Base-by-base conservation (phyloP, 2,113 vertebrate genomes). In the Carettochelys insculpta region DNA sequence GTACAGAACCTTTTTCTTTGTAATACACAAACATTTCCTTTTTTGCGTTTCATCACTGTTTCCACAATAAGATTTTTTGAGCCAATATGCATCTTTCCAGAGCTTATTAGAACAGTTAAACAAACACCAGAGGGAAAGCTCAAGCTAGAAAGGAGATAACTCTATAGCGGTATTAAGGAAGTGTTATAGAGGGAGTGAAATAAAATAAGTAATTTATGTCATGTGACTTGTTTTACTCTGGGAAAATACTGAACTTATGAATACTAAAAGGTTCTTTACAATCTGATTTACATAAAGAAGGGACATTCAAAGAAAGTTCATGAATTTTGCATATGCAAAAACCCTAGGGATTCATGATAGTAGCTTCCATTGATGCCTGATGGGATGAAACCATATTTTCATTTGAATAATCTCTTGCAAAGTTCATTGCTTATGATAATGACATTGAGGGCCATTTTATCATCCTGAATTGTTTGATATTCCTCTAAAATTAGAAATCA, bases 11-110 rank as follows among this genome's bases (percentile, higher is more conserved):
- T 97, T 96, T 92, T 95, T 91, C 82, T 87, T 94, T 92, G 85
- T 83, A 93, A 96, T 93, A 97, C 97, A 97, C 94, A 96, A 96
- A 96, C 92, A 65, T 89, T 97, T 94, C 93, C 82, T 86, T 77
- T 90, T 96, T 97, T 96, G 94, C 90, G 86, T 95, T 95, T 97
- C 96, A 92, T 96, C 54, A 47, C 88, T 90, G 71, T 95, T 96
- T 84, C 91, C 85, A 1, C 94, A 96, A 94, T 82, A 96, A 91
- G 94, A 96, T 92, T 84, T 92, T 52, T 88, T 82, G 95, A 96
- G 90, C 90, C 93, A 88, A 81, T 90, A 94, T 90, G 78, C 71
- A 75, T 88, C 65, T 93, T 94, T 95, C 93, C 83, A 95, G 94
- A 83, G 93, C 86, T 85, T 91, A 92, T 95, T 97, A 96, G 87